Conservation (phyloP, 2,797 vertebrate species). For the Antennarius maculatus region DNA sequence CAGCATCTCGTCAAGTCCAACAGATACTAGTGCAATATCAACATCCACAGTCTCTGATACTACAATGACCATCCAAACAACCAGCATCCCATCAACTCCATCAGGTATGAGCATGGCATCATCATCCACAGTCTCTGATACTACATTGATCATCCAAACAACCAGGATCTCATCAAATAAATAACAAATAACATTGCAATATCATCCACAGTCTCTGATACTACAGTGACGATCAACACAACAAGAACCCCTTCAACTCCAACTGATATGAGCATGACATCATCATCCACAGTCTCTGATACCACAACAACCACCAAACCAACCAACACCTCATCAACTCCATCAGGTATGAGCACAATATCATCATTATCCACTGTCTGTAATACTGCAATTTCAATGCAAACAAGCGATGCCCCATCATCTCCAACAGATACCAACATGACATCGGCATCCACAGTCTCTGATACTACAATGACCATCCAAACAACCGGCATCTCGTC, state of each 20-base stretch:
- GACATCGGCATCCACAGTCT: not conserved
- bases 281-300: not conserved
- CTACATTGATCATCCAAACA: no score
- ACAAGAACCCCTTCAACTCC: not conserved
- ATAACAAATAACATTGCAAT: not conserved
- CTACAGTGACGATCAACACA: not conserved
- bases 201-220: not conserved
- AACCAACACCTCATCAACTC: not conserved
- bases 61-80: not conserved
- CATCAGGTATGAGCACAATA: no score
- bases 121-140: no score
- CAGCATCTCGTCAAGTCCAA: no score
- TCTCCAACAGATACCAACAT: not conserved
- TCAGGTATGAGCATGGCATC: no score
- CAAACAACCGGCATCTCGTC: not conserved
- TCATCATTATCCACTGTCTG: no score
- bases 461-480: not conserved
- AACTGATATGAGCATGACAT: not conserved
- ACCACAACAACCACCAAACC: not conserved
- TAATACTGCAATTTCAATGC: no score
- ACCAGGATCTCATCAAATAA: not conserved
- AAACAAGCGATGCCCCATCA: not conserved
- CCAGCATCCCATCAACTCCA: not conserved
- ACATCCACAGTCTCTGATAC: not conserved
- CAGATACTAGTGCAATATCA: not conserved